Evolutionary conservation across 2,888 invertebrate species (phyloP).

Genomic region (Oxycera nigricornis): DNA sequence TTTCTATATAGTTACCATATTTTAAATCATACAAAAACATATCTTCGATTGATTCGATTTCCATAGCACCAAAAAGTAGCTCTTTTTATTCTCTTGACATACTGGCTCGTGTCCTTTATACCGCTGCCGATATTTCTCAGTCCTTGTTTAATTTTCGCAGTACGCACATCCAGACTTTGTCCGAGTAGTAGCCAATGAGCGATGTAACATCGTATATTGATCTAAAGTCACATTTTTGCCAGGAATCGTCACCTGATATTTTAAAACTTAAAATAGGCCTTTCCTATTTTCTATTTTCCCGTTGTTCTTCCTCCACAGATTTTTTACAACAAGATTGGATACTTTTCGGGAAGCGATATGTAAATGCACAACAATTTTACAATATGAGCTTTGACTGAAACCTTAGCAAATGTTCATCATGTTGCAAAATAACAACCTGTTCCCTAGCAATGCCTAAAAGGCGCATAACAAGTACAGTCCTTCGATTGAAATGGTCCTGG

Average conservation of each 20-base stretch:
- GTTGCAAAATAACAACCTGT: not conserved
- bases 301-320: not conserved
- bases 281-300: not conserved
- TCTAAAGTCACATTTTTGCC: not conserved
- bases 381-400: not conserved
- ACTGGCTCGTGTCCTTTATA: not conserved
- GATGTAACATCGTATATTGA: not conserved
- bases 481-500: too few species aligned
- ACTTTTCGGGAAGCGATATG: not conserved
- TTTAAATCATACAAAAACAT: not conserved
- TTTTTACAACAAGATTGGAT: not conserved
- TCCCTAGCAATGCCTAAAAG: not conserved
- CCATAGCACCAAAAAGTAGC: not conserved
- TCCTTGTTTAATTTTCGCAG: not conserved
- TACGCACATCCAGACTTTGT: not conserved
- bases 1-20: not conserved
- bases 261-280: not conserved
- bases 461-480: not conserved
- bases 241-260: not conserved
- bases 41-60: not conserved
- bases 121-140: not conserved
- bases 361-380: not conserved
- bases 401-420: not conserved
- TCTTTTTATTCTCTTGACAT: not conserved
- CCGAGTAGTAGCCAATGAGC: not conserved